phyloP scores from a whole-genome alignment of 2,113 vertebrate species.

The Rhegmatorhina hoffmannsi region DNA sequence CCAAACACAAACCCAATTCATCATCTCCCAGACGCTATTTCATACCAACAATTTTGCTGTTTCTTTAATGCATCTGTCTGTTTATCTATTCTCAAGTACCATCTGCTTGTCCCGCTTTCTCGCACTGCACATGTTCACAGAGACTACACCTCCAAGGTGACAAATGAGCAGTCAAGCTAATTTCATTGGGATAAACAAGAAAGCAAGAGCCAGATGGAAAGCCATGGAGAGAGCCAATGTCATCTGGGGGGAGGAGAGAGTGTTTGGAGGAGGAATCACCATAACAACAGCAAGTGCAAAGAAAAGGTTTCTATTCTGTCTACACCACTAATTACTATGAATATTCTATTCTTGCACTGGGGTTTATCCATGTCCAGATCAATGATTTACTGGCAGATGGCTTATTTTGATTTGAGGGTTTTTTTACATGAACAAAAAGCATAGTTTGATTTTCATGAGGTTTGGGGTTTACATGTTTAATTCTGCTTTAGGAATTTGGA shows the following conservation, averaged over 20 bases:
- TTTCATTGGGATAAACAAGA: slow-evolving; percentile 63
- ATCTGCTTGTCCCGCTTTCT: slow-evolving; percentile 61
- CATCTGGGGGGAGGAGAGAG: background rate
- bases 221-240: slow-evolving; percentile 26
- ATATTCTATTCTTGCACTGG: slow-evolving; percentile 45
- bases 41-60: background rate
- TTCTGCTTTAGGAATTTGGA: background rate
- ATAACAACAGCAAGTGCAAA: slow-evolving; percentile 69
- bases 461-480: background rate
- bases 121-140: slow-evolving; percentile 20
- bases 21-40: slow-evolving; percentile 29
- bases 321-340: slow-evolving; percentile 62
- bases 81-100: slow-evolving; percentile 25
- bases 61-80: slow-evolving; percentile 66
- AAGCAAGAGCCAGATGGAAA: slow-evolving; percentile 74
- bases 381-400: slow-evolving; percentile 63
- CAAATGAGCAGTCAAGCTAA: slow-evolving; percentile 76
- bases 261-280: slow-evolving; percentile 62
- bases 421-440: background rate
- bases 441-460: background rate
- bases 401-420: background rate
- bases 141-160: slow-evolving; percentile 56
- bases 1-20: background rate
- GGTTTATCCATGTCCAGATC: slow-evolving; percentile 38
- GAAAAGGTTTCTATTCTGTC: slow-evolving; percentile 64